phyloP scores from a whole-genome alignment of 2,113 vertebrate species.

The Oryzias woworae region DNA sequence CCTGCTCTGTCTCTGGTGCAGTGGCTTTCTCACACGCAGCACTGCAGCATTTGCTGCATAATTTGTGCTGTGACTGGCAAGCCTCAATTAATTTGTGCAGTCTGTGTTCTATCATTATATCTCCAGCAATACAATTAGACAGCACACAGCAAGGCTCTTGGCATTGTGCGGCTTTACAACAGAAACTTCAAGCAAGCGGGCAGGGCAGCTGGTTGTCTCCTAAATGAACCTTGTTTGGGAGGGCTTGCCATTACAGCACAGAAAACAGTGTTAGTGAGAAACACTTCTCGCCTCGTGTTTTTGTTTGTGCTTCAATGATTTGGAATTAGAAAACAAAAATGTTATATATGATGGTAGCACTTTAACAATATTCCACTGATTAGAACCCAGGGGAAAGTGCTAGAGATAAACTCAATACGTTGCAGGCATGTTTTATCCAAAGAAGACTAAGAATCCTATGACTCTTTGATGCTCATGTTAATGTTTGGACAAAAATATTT shows the following conservation, averaged over 20 bases:
- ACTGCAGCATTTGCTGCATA: conserved; percentile 69
- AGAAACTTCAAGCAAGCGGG: conserved; percentile 50
- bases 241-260: conserved; percentile 41
- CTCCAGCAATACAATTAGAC: conserved; percentile 65
- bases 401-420: conserved; percentile 18
- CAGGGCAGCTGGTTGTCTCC: conserved; percentile 29
- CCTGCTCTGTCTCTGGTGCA: conserved; percentile 58
- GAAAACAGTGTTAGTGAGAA: conserved; percentile 32
- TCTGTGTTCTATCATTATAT: conserved; percentile 68
- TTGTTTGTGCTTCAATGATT: conserved; percentile 4
- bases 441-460: neutral
- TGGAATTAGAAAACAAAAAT: conserved; percentile 21
- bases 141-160: conserved; percentile 46
- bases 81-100: conserved; percentile 71
- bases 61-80: conserved; percentile 72
- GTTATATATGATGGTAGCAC: conserved; percentile 15
- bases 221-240: conserved; percentile 51
- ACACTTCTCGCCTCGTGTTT: conserved; percentile 17
- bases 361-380: conserved; percentile 1
- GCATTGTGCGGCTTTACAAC: conserved; percentile 55
- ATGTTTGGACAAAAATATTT: too few species aligned
- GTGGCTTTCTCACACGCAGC: conserved; percentile 56
- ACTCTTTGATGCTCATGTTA: conserved; percentile 8
- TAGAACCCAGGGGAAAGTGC: conserved; percentile 11
- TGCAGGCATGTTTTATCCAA: conserved; percentile 21